phyloP scores from a whole-genome alignment of 2,888 invertebrate species.

The Epirrhoe tristata region DNA sequence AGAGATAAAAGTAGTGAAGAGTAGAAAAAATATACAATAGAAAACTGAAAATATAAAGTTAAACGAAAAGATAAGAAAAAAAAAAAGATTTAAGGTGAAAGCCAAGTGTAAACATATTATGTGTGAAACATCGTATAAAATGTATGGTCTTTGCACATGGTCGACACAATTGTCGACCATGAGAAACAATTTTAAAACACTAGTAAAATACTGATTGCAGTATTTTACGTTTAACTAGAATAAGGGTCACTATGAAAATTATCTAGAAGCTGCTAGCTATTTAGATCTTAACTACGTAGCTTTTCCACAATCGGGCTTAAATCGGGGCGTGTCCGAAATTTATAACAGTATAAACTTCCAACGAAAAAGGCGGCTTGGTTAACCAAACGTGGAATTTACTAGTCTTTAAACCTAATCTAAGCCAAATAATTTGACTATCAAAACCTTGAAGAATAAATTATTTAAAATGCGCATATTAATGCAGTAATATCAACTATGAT shows the following conservation, averaged over 20 bases:
- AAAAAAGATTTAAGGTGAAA: too few relatives aligned
- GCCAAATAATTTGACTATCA: constrained; percentile 29
- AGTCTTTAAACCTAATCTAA: constrained; percentile 31
- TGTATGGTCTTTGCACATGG: background rate
- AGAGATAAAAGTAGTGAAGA: too few relatives aligned
- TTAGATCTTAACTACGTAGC: constrained; percentile 57
- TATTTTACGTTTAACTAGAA: background rate
- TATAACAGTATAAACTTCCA: constrained; percentile 64
- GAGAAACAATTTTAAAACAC: too few relatives aligned
- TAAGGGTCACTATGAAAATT: constrained; percentile 30
- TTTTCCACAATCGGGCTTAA: constrained; percentile 61
- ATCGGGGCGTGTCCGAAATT: constrained; percentile 64
- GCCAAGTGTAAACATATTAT: too few relatives aligned
- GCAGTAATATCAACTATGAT: constrained; percentile 12
- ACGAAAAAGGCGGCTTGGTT: constrained; percentile 54
- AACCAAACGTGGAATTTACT: constrained; percentile 45
- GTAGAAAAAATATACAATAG: too few relatives aligned
- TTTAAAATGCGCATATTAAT: constrained; percentile 39
- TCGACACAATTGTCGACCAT: too few relatives aligned
- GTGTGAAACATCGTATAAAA: too few relatives aligned
- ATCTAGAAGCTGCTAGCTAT: constrained; percentile 47
- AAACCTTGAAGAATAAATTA: constrained; percentile 34
- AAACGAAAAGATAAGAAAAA: too few relatives aligned
- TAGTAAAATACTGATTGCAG: too few relatives aligned
- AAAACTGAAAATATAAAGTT: too few relatives aligned